Evolutionary conservation across 2,113 vertebrate genomes (phyloP).

Genomic region (Mesoclemmys tuberculata): DNA sequence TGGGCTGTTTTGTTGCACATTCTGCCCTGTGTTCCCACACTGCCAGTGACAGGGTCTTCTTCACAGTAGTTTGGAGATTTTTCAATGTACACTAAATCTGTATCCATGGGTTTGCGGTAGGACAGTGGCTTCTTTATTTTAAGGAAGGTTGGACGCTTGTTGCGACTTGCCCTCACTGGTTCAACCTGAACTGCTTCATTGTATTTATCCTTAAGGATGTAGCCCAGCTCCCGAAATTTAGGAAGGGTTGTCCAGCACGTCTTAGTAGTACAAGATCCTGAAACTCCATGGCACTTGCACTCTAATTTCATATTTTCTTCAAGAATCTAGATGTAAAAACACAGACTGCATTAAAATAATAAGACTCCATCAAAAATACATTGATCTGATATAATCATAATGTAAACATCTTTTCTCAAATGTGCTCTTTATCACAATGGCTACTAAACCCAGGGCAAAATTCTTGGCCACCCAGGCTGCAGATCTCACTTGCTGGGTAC

Average conservation of each 20-base stretch:
- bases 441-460: neutral
- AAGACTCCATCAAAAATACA: neutral
- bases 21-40: conserved; percentile 92
- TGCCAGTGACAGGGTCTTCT: conserved; percentile 90
- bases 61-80: conserved; percentile 98
- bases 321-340: conserved; percentile 83
- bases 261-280: conserved; percentile 96
- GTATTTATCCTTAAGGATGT: conserved; percentile 97
- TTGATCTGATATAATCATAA: neutral
- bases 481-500: neutral
- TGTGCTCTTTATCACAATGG: neutral
- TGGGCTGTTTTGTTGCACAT: conserved; percentile 97
- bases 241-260: conserved; percentile 99
- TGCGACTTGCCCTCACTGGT: conserved; percentile 91
- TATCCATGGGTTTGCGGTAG: conserved; percentile 96
- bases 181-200: conserved; percentile 94
- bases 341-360: neutral
- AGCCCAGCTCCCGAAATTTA: conserved; percentile 96
- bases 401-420: neutral
- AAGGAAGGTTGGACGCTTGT: conserved; percentile 95
- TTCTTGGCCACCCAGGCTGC: neutral
- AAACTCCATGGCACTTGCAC: conserved; percentile 96
- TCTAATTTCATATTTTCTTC: conserved; percentile 95
- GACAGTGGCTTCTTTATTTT: conserved; percentile 97
- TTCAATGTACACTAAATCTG: conserved; percentile 97